Evolutionary conservation across 1,140 invertebrate genomes (phyloP).

Genomic region (Ceratitis capitata): DNA sequence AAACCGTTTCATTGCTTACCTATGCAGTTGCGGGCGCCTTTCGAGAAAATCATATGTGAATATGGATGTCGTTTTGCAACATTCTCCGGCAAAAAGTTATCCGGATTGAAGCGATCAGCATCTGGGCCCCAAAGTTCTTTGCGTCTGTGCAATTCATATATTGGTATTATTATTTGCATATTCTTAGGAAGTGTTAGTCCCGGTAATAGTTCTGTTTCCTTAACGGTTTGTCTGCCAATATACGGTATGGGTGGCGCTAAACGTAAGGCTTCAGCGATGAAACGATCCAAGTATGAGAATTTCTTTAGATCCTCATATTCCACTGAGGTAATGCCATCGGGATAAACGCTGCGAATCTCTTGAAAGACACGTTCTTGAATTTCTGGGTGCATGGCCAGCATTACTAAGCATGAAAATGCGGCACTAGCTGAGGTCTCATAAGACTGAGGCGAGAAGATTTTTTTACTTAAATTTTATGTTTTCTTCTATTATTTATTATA

Average conservation of each 20-base stretch:
- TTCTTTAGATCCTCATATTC: constrained; percentile 41
- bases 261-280: constrained; percentile 45
- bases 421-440: constrained; percentile 41
- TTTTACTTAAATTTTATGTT: neutral
- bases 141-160: constrained; percentile 52
- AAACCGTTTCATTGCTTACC: constrained; percentile 50
- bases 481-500: neutral
- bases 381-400: constrained; percentile 46
- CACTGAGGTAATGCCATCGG: neutral
- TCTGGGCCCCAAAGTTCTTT: constrained; percentile 63
- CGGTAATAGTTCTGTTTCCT: neutral
- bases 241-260: constrained; percentile 44
- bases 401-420: constrained; percentile 35
- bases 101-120: constrained; percentile 71
- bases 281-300: constrained; percentile 45
- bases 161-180: constrained; percentile 39
- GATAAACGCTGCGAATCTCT: constrained; percentile 40
- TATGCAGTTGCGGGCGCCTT: constrained; percentile 70
- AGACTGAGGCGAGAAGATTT: neutral
- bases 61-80: constrained; percentile 59
- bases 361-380: constrained; percentile 42
- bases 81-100: constrained; percentile 68
- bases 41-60: constrained; percentile 69
- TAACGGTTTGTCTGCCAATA: constrained; percentile 35
- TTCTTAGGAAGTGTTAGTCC: constrained; percentile 38